Evolutionary conservation across 1,140 invertebrate genomes (phyloP).

Genomic region (Diabrotica virgifera): DNA sequence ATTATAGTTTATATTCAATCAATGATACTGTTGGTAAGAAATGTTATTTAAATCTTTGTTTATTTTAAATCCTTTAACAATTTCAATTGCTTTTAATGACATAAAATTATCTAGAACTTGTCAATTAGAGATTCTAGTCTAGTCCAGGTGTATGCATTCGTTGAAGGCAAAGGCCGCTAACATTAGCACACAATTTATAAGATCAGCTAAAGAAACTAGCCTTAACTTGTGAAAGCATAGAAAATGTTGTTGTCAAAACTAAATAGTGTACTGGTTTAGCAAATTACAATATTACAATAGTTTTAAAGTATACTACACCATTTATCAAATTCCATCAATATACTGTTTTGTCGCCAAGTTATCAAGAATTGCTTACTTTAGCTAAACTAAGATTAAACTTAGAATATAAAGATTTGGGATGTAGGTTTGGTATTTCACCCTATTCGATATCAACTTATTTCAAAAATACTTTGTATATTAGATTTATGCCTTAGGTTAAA

Average conservation of each 20-base stretch:
- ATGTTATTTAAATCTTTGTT: no score
- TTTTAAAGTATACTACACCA: no score
- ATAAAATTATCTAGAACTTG: no score
- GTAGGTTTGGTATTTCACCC: background rate
- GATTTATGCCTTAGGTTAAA: background rate
- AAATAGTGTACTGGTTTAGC: no score
- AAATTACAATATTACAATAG: background rate
- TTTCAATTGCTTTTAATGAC: no score
- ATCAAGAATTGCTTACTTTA: no score
- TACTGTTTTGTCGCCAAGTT: background rate
- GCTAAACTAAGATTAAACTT: background rate
- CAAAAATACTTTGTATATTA: background rate
- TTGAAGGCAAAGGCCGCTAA: background rate
- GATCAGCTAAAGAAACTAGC: conserved; percentile 20
- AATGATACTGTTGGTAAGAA: no score
- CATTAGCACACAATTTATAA: background rate
- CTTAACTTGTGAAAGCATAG: conserved; percentile 10
- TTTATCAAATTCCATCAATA: background rate
- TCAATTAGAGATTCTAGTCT: background rate
- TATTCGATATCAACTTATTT: background rate
- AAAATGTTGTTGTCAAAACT: conserved; percentile 6
- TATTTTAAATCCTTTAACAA: no score
- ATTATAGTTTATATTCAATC: no score
- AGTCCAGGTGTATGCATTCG: background rate
- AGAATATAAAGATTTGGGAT: no score